Conservation (phyloP, 2,797 vertebrate species). For the Lepus townsendii region DNA sequence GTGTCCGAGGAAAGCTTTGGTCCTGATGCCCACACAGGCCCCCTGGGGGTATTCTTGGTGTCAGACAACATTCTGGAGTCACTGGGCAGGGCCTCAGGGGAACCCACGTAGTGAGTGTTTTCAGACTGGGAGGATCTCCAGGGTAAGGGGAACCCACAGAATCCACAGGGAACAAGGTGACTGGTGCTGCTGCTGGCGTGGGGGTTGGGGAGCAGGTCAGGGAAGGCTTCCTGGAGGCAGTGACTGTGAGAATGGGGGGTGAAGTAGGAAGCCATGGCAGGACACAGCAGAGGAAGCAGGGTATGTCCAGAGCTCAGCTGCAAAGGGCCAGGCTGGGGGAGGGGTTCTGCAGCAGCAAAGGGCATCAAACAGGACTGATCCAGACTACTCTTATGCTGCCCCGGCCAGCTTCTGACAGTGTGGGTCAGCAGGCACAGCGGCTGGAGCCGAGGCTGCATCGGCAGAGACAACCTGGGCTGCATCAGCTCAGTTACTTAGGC, state of each 20-base stretch:
- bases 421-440: no score
- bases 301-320: neutral
- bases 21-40: neutral
- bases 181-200: neutral
- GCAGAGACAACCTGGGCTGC: neutral
- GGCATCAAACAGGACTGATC: no score
- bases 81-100: neutral
- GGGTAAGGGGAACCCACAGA: neutral
- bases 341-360: neutral
- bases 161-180: neutral
- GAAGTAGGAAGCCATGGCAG: neutral
- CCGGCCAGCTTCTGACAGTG: neutral
- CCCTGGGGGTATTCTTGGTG: neutral
- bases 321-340: fast-evolving
- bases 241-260: neutral
- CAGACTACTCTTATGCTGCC: neutral
- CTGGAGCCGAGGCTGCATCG: no score
- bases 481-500: neutral
- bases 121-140: neutral
- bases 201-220: neutral
- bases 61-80: neutral
- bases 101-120: neutral
- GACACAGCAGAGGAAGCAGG: no score
- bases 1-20: neutral
- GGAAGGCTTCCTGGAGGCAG: neutral